These are phyloP conservation scores for Drosophila setosimentum DNA, from an alignment of 2,888 invertebrate genomes.

Conservation along the genomic window DNA sequence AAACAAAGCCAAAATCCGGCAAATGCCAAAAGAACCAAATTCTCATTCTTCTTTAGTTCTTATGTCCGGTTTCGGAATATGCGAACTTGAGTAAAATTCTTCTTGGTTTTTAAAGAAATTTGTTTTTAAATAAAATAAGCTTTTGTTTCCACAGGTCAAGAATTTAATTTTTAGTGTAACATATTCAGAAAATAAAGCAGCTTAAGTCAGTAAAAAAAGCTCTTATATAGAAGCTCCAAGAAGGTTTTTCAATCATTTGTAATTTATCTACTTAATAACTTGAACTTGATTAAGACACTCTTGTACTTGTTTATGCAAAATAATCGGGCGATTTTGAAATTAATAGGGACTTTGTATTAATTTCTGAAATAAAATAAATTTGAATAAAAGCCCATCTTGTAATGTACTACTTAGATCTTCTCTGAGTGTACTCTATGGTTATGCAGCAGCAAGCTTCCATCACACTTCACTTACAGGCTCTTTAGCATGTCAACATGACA, in stretches of 20 bases:
- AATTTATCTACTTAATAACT: background rate
- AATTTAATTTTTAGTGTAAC: background rate
- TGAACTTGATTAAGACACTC: background rate
- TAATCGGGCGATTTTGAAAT: background rate
- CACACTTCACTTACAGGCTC: slow-evolving; percentile 80
- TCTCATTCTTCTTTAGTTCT: background rate
- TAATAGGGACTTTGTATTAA: background rate
- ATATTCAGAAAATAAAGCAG: background rate
- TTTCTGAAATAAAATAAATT: background rate
- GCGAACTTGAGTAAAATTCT: background rate
- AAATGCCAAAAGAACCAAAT: background rate
- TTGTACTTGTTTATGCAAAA: background rate
- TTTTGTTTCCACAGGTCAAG: background rate
- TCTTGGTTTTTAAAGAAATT: background rate
- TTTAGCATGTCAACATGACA: slow-evolving; percentile 79
- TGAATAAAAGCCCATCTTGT: background rate
- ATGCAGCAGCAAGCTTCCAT: slow-evolving; percentile 62
- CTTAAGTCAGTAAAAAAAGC: background rate
- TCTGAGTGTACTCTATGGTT: slow-evolving; percentile 26
- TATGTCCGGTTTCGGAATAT: background rate
- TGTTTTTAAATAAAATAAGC: background rate
- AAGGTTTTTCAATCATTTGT: background rate
- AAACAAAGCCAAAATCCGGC: background rate
- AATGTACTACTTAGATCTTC: background rate
- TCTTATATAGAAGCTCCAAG: too few relatives aligned